Conservation (phyloP, 2,797 vertebrate species). For the Macropodus opercularis region DNA sequence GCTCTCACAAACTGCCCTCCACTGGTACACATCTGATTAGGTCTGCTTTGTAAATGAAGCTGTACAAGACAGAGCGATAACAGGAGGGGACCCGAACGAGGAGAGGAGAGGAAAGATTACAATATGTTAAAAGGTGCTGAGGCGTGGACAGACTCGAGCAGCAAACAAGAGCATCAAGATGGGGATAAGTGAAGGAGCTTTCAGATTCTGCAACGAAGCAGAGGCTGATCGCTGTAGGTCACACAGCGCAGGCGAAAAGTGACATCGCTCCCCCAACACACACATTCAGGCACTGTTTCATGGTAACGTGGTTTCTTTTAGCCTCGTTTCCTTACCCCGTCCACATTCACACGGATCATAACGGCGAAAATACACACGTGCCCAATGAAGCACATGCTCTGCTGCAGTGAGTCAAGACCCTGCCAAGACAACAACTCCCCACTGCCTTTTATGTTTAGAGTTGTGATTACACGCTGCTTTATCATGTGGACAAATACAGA, state of each 20-base stretch:
- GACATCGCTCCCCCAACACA: too few species aligned
- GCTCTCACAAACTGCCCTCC: conserved; percentile 71
- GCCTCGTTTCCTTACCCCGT: too few species aligned
- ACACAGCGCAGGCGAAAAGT: neutral
- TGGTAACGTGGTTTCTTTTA: too few species aligned
- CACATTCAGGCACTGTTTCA: too few species aligned
- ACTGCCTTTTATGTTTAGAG: conserved; percentile 43
- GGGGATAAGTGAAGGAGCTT: conserved; percentile 25
- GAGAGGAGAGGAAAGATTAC: conserved; percentile 45
- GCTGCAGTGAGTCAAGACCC: conserved; percentile 24
- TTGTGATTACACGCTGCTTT: conserved; percentile 28
- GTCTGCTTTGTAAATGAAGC: conserved; percentile 69
- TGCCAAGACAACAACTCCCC: conserved; percentile 29
- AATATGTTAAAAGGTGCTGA: conserved; percentile 58
- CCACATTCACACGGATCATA: conserved; percentile 19
- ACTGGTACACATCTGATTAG: conserved; percentile 76
- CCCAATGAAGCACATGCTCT: conserved; percentile 34
- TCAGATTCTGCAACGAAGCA: conserved; percentile 1
- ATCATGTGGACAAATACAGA: conserved; percentile 27
- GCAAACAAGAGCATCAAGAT: conserved; percentile 25
- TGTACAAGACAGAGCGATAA: conserved; percentile 68
- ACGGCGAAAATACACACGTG: conserved; percentile 33
- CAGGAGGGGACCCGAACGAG: conserved; percentile 33
- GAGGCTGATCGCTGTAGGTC: neutral
- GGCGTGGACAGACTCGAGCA: conserved; percentile 17